Base-by-base conservation (phyloP, 2,888 invertebrate genomes). In the Thecophora atra region DNA sequence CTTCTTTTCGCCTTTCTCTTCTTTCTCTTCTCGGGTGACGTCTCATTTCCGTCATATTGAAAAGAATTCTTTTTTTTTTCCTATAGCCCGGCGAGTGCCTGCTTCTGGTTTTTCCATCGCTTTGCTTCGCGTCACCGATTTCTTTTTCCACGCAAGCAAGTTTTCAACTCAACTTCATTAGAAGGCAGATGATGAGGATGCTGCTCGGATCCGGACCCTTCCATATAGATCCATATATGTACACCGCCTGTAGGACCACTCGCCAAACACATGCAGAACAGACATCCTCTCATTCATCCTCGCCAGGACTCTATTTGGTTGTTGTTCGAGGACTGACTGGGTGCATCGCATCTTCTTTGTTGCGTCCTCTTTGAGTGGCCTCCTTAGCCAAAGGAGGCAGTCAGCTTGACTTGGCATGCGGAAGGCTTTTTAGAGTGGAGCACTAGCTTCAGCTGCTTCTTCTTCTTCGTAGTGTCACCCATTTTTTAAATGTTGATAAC, bases 41-140 rank as follows among this genome's bases (percentile, higher is more conserved):
- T 74, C 70, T 69, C 62, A 76, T 71, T 74, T 75, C 75, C 71
- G 70, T 71, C 65, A 69, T 67, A 58, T 73, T 68, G 69, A 68
- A 70, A 60, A 54, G 28, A 17, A n/a, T n/a, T n/a, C n/a, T n/a
- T n/a, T n/a, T n/a, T 73, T 71, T 52, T 66, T 30, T 37, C 28
- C 11, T 17, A 13, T 15, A 17, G 21, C 19, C 19, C 47, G 51
- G 19, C 28, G 17, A 26, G 60, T n/a, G 60, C 60, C 69, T 52
- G 44, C 26, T 21, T 1, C 15, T 30, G 8, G 5, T 44, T 44
- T 47, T 21, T 47, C 17, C 21, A 15, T 21, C 19, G 15, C 19
- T 5, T 26, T 21, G 37, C 42, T 19, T 30, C 30, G 28, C 28
- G 21, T 37, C 17, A 44, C 26, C 24, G 47, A 52, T 54, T 51